Base-by-base conservation (phyloP, 2,797 vertebrate genomes). In the Ispidina lecontei region DNA sequence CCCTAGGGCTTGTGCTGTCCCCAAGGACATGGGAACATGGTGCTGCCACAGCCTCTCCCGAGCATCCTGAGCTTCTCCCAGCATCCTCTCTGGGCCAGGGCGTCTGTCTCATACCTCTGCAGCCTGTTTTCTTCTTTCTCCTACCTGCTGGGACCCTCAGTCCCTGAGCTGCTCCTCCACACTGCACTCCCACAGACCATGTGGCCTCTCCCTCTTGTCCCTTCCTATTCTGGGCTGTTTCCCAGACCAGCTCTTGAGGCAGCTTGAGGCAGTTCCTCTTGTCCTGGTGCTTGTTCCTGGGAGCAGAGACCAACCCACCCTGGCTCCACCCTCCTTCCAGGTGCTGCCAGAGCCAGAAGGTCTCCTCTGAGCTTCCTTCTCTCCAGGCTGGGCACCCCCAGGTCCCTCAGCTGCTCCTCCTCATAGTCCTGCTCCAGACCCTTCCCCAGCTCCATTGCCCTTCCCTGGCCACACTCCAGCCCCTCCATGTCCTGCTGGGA, bases 111-210 rank as follows among this genome's bases (percentile, higher is more conserved):
- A 19, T 29, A 19, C 25, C 60, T 35, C 73, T 43, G 46, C 25
- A 52, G 51, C 41, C 43, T 43, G n/a, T 37, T 49, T 73, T 29
- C 59, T 41, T 62, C n/a, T 49, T 23, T 67, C 33, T 54, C 44
- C 67, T 72, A 33, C 47, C 67, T 67, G 54, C 29, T 1, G 1
- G 46, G 21, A 60, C 39, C 44, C 37, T 33, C 1, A 0, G 26
- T 21, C 67, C 54, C 60, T 41, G 52, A 60, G 8, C 59, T 26
- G 14, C 59, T 52, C 5, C 52, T 59, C 51, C 39, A 26, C 0
- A 1, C 49, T 2, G 4, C 8, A 4, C 13, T 56, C 9, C 9
- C 54, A 26, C 4, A 4, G 37, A 65, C 46, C 0, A 4, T 31
- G 20, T 52, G 51, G 71, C 37, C 28, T 51, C 51, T 81, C 63